Base-by-base conservation (phyloP, 2,113 vertebrate genomes). In the Scartelaos histophorus region DNA sequence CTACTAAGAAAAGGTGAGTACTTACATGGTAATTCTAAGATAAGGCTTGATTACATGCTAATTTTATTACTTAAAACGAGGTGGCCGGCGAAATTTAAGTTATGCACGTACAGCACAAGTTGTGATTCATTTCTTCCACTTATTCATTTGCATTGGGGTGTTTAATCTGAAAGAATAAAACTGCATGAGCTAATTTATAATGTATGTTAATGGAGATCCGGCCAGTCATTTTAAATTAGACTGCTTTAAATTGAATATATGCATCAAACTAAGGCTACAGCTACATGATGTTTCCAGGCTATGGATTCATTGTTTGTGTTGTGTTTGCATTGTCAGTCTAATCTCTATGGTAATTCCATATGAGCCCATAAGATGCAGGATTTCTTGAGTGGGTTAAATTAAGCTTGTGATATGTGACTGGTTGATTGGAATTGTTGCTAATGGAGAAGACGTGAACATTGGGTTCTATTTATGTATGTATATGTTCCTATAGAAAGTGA, bases 51-150 rank as follows among this genome's bases (percentile, higher is more conserved):
- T 38, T 38, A 38, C 61, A 38, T 35, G 34, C 16, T 17, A 16
- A 64, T 64, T 19, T 34, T 35, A 34, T 25, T 38, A 64, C 34
- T 38, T 38, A 11, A 38, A 64, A 11, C 3, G 12, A 19, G 61
- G 7, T 38, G 2, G 17, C 9, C 12, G 56, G 61, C 2, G 38
- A 38, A 64, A 24, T 60, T 24, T 12, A 34, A 62, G 34, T 38
- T 64, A 64, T 64, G 34, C 57, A 29, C 24, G 13, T 35, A 19
- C 17, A 64, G 29, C 29, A n/a, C n/a, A 38, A 38, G 29, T 19
- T 58, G 56, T 64, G 61, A 64, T 64, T 64, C 61, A 64, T 64
- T 64, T 38, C 34, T 34, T 12, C 3, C 61, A 38, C 24, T 16
- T 10, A 7, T 60, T 60, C 13, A 60, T 60, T 34, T 64, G 61